phyloP scores from a whole-genome alignment of 2,888 invertebrate genomes.

The Chloroclysta siterata region DNA sequence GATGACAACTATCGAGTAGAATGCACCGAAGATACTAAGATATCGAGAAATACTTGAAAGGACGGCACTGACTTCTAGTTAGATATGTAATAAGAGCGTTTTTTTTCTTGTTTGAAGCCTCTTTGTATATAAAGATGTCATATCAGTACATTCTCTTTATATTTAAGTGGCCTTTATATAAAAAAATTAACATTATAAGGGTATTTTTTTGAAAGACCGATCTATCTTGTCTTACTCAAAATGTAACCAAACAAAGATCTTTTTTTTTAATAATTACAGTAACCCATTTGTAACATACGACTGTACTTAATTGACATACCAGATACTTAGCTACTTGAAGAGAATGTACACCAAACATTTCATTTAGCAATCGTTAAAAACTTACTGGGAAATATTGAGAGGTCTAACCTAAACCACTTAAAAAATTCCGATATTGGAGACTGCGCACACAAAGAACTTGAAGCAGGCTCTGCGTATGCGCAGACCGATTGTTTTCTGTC shows the following conservation, averaged over 20 bases:
- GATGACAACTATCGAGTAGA: constrained; percentile 17
- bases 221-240: too few relatives aligned
- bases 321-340: constrained; percentile 15
- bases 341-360: constrained; percentile 34
- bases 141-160: too few relatives aligned
- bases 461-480: constrained; percentile 54
- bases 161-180: too few relatives aligned
- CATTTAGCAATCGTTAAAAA: constrained; percentile 33
- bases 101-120: too few relatives aligned
- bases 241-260: too few relatives aligned
- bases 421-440: constrained; percentile 43
- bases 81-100: not conserved
- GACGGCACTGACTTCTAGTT: not conserved
- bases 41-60: constrained; percentile 1
- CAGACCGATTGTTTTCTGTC: constrained; percentile 69
- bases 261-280: not conserved
- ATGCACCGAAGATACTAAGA: constrained; percentile 1
- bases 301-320: constrained; percentile 23
- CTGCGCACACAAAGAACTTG: constrained; percentile 27
- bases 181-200: too few relatives aligned
- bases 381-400: constrained; percentile 36
- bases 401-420: constrained; percentile 31
- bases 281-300: not conserved
- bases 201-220: too few relatives aligned
- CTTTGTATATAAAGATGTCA: too few relatives aligned